These are phyloP conservation scores for Crossaster papposus DNA, from an alignment of 53 echinoderm and acorn worm genomes.

Conservation along the genomic window DNA sequence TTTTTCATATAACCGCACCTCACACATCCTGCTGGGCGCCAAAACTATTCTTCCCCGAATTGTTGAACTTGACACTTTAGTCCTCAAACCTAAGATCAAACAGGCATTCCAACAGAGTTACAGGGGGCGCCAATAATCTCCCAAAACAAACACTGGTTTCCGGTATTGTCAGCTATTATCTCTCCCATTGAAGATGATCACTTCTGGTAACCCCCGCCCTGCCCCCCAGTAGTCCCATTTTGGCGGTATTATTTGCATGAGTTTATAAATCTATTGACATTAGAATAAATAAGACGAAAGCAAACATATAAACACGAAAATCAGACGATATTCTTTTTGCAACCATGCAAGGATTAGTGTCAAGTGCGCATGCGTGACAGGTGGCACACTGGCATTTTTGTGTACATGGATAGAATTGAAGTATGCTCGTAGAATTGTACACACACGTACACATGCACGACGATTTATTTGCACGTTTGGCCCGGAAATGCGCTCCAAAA, in stretches of 20 bases:
- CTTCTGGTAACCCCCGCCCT: neutral
- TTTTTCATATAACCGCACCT: slow-evolving; percentile 10
- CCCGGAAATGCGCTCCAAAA: slow-evolving; percentile 71
- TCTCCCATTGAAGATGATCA: slow-evolving; percentile 40
- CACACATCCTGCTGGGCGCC: slow-evolving; percentile 23
- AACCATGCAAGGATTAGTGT: slow-evolving; percentile 8
- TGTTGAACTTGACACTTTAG: slow-evolving; percentile 49
- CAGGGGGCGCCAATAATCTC: neutral
- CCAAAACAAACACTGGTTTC: slow-evolving; percentile 30
- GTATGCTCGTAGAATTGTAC: slow-evolving; percentile 20
- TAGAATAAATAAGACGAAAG: neutral
- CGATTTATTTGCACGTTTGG: slow-evolving; percentile 3
- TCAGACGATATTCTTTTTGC: slow-evolving; percentile 19
- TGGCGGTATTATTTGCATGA: neutral
- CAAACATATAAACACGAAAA: neutral
- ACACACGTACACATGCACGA: neutral
- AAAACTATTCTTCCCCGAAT: neutral
- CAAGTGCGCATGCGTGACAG: slow-evolving; percentile 56
- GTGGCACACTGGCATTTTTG: slow-evolving; percentile 46
- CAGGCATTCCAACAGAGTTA: slow-evolving; percentile 6
- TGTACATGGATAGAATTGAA: slow-evolving; percentile 57
- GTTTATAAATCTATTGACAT: slow-evolving; percentile 23
- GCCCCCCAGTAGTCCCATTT: neutral
- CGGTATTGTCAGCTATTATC: slow-evolving; percentile 34
- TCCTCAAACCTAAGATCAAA: neutral